Evolutionary conservation across 2,113 vertebrate species (phyloP), one percentile per base, ranked within the genome.

Genomic region (human): DNA sequence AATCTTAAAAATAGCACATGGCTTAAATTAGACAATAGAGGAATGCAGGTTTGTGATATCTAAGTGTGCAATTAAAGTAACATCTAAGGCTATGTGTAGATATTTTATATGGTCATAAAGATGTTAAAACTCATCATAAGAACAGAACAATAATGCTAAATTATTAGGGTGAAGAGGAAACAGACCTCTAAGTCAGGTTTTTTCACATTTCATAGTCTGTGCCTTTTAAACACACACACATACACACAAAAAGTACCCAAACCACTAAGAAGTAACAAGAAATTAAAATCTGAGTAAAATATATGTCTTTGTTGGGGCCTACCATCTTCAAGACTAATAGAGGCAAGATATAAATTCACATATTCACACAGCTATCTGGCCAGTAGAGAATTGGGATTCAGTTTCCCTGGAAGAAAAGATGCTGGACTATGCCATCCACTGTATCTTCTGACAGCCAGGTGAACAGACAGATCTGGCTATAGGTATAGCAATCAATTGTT

Each of bases 321-420:
- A 98, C 73, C 93, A 97, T 97, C 97, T 89, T 97, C 76, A 97
- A 93, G 93, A 96, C 32, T 95, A 84, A 96, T 80, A 97, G 95
- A 98, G 48, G 79, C 81, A 64, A 97, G 96, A 97, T 92, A 93
- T 8, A 93, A 96, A 93, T 98, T 97, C 81, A 98, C 87, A 96
- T 93, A 97, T 91, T 96, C 97, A 98, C 97, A 97, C 97, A 84
- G 89, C 96, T 98, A 97, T 97, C 95, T 96, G 95, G 92, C 93
- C 95, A 97, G 97, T 94, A 98, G 96, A 98, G 97, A 98, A 97
- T 4, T 98, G n/a, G 96, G 91, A 97, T 97, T 98, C 96, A 97
- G 97, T 97, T 98, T 98, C 96, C 96, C 98, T 94, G 93, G 40
- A 97, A 97, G 98, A 98, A 98, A 59, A 97, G 97, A 98, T 82